Base-by-base conservation (phyloP, 2,888 invertebrate species). In the Patella pellucida region DNA sequence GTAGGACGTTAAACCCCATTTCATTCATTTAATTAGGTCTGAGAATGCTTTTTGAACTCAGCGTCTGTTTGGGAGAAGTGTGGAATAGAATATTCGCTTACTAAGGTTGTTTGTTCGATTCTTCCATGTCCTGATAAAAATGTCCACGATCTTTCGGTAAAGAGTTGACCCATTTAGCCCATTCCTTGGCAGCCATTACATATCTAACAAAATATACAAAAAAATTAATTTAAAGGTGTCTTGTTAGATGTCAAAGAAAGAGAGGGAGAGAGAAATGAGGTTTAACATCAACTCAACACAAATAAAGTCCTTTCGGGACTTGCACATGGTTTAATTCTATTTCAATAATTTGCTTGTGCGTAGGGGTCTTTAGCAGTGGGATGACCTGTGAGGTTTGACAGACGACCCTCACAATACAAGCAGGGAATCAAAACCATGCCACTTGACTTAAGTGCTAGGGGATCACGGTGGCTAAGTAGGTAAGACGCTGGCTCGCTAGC, bases 141-240 rank as follows among this genome's bases (percentile, higher is more conserved):
- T 82, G 73, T 51, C 80, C 76, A 54, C 89, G 78, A 74, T 89
- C 85, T 23, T 76, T 71, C 5, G 88, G 86, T 9, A 84, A 83
- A 69, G 85, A 82, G 72, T 85, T 86, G 5, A 89, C 88, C 89
- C 89, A 89, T 1, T 80, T 79, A n/a, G 81, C 81, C 89, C 89
- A 89, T 71, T 88, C 87, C 9, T 76, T 75, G 23, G 89, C 88
- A 51, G 85, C 81, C 67, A 84, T 80, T 9, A 87, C 82, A 74
- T 89, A 89, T 73, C 89, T 89, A 78, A 4, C 82, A 76, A 14
- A 68, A 31, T 62, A 19, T 41, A 69, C 27, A 31, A 11, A 50
- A n/a, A 69, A 41, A 23, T 23, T 5, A 19, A 41, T 23, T 41
- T 69, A 9, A 7, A 41, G 3, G 27, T 3, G 27, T n/a, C n/a